A percentile compares a stretch with the other conserved stretches of the same genome.
Evolutionary conservation across 2,888 invertebrate species (phyloP).

Genomic region (Apamea anceps): DNA sequence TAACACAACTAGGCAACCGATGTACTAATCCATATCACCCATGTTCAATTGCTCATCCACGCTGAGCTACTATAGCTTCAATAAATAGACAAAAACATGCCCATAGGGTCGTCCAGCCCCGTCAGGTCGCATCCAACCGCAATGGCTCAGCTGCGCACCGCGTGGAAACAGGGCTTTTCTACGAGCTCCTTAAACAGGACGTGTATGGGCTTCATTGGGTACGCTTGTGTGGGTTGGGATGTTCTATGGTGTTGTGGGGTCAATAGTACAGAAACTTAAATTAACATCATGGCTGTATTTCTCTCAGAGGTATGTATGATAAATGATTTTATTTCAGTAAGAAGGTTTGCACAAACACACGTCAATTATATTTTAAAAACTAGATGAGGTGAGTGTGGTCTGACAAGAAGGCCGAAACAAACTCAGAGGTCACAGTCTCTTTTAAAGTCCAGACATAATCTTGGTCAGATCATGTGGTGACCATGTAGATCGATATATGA

Average conservation of each 20-base stretch:
- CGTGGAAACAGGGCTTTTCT: slow-evolving; percentile 50
- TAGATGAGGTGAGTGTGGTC: too few relatives aligned
- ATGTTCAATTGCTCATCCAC: slow-evolving; percentile 13
- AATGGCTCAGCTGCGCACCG: slow-evolving; percentile 54
- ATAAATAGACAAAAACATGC: slow-evolving; percentile 35
- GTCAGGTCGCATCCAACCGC: slow-evolving; percentile 58
- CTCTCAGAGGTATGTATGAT: background rate
- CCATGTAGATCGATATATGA: too few relatives aligned
- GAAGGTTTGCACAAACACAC: too few relatives aligned
- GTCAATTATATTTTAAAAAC: too few relatives aligned
- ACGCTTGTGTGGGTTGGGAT: background rate
- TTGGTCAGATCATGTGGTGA: too few relatives aligned
- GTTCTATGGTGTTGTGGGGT: slow-evolving; percentile 1
- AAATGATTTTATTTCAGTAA: too few relatives aligned
- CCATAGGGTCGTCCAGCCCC: slow-evolving; percentile 21
- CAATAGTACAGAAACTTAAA: background rate
- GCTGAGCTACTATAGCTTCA: slow-evolving; percentile 22
- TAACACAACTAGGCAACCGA: too few relatives aligned
- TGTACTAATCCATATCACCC: background rate
- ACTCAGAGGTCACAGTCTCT: too few relatives aligned
- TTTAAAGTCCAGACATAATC: too few relatives aligned
- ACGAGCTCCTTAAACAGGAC: slow-evolving; percentile 54
- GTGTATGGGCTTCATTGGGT: slow-evolving; percentile 37
- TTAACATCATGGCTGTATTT: background rate
- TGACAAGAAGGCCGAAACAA: too few relatives aligned